Conservation (phyloP, 1,140 invertebrate genomes). For the Drosophila melanica region DNA sequence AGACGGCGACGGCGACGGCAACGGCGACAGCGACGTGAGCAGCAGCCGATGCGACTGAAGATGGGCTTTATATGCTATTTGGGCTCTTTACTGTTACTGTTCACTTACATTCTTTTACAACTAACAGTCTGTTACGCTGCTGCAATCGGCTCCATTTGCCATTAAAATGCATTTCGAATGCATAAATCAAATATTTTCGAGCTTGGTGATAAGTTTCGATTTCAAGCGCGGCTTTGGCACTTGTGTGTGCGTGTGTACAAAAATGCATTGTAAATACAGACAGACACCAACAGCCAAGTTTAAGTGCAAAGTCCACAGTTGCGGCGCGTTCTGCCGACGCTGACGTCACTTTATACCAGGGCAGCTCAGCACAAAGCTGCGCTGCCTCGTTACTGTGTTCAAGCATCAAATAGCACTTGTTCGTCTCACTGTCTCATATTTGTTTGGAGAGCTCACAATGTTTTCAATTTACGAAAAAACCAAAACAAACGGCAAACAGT, state of each 20-base stretch:
- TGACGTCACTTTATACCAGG: constrained; percentile 60
- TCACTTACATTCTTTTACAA: constrained; percentile 1
- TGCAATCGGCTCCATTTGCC: not conserved
- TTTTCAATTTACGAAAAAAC: constrained; percentile 36
- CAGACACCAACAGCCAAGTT: constrained; percentile 31
- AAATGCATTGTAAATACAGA: not conserved
- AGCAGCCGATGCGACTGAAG: constrained; percentile 7
- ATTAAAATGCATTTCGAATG: constrained; percentile 18
- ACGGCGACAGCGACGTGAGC: constrained; percentile 8
- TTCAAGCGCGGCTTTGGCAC: constrained; percentile 19
- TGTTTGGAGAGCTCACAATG: constrained; percentile 34
- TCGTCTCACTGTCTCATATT: constrained; percentile 31
- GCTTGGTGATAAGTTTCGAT: constrained; percentile 26
- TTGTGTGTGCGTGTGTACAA: not conserved
- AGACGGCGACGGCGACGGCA: constrained; percentile 4
- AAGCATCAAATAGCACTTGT: constrained; percentile 36
- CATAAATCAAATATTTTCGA: constrained; percentile 25
- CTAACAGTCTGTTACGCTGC: not conserved
- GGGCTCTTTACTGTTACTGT: not conserved
- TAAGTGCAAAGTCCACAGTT: constrained; percentile 58
- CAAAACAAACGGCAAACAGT: constrained; percentile 35
- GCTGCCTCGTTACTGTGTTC: constrained; percentile 53
- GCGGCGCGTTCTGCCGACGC: constrained; percentile 31
- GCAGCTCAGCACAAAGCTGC: not conserved
- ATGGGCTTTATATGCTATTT: constrained; percentile 13